Evolutionary conservation across 2,888 invertebrate genomes (phyloP).

Genomic region (Melieria omissa): DNA sequence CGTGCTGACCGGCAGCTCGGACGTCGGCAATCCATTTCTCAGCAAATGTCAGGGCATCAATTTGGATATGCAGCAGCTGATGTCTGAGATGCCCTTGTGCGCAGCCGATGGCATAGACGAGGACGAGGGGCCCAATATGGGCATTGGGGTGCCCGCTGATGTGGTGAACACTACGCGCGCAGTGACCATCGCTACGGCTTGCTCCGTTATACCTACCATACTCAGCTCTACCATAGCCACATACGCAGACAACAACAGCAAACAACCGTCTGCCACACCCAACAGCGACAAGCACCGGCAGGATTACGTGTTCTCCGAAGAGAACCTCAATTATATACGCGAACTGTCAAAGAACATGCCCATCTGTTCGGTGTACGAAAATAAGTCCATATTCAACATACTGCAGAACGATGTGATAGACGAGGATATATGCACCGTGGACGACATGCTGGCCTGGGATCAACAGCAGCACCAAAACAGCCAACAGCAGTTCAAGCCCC

Average conservation of each 20-base stretch:
- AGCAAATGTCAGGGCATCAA: slow-evolving; percentile 45
- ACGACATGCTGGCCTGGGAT: slow-evolving; percentile 60
- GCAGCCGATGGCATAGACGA: no score
- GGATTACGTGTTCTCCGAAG: slow-evolving; percentile 61
- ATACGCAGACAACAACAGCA: neutral
- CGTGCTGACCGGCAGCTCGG: slow-evolving; percentile 9
- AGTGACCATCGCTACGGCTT: slow-evolving; percentile 15
- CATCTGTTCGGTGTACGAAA: slow-evolving; percentile 66
- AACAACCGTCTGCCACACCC: neutral
- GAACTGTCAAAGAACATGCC: slow-evolving; percentile 66
- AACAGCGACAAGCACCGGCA: slow-evolving; percentile 9
- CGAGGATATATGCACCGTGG: slow-evolving; percentile 50
- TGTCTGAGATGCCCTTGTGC: neutral
- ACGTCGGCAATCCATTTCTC: slow-evolving; percentile 42
- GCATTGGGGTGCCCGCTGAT: no score
- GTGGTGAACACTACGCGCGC: neutral
- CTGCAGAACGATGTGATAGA: slow-evolving; percentile 48
- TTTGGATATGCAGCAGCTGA: slow-evolving; percentile 43
- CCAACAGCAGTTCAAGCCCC: neutral
- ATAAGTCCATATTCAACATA: slow-evolving; percentile 64
- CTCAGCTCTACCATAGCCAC: slow-evolving; percentile 33
- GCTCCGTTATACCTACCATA: slow-evolving; percentile 34
- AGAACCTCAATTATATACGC: slow-evolving; percentile 65
- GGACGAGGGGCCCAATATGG: no score
- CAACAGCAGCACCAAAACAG: slow-evolving; percentile 39